Conservation (phyloP, 2,113 vertebrate genomes). For the Cochlearius cochlearius region DNA sequence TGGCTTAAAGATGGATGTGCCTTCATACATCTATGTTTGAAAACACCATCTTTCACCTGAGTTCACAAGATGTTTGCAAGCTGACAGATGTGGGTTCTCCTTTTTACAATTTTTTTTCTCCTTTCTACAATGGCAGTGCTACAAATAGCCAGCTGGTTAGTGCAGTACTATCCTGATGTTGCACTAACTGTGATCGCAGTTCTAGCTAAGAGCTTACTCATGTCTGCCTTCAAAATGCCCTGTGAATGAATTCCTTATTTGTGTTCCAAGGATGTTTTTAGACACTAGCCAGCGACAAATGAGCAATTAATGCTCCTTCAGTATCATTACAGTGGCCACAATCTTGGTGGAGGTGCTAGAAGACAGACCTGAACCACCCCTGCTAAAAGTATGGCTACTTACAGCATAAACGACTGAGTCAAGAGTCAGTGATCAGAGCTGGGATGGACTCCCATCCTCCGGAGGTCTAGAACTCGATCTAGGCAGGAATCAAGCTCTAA, state of each 20-base stretch:
- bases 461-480: neutral
- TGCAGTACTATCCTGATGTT: neutral
- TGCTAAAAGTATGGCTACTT: neutral
- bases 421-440: neutral
- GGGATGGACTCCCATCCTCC: neutral
- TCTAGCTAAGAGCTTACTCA: neutral
- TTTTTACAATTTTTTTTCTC: neutral
- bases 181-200: neutral
- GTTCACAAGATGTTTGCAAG: neutral
- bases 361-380: neutral
- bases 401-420: neutral
- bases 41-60: neutral
- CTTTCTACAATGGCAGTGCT: neutral
- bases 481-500: neutral
- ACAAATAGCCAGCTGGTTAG: neutral
- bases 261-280: neutral
- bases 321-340: neutral
- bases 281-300: neutral
- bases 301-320: neutral
- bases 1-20: neutral
- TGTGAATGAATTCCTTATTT: neutral
- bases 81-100: neutral
- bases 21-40: neutral
- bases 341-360: neutral
- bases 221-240: neutral